Percentiles rank a stretch among this genome's conserved stretches.
phyloP scores from a whole-genome alignment of 2,888 invertebrate species.

The Apodemia hepburni region DNA sequence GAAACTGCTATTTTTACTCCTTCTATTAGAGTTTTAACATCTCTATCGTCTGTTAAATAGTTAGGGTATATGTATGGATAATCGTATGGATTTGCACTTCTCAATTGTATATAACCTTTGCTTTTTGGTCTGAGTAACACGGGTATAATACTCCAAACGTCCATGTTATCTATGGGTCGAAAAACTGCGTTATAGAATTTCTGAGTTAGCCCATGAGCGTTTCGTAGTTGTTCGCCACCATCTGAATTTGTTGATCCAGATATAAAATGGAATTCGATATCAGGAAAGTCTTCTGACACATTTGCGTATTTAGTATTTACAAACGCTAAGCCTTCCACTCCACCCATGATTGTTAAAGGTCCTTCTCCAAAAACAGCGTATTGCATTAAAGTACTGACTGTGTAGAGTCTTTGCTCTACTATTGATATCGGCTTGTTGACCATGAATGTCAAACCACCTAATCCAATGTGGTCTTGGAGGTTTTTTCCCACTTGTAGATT shows the following conservation, averaged over 20 bases:
- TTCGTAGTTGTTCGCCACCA: constrained; percentile 89
- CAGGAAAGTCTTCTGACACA: constrained; percentile 89
- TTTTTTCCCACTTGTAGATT: constrained; percentile 92
- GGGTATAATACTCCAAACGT: constrained; percentile 92
- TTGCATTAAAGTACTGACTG: constrained; percentile 88
- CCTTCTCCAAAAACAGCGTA: constrained; percentile 92
- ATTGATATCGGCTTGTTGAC: constrained; percentile 89
- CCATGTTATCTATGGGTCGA: constrained; percentile 86
- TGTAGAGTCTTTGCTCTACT: constrained; percentile 88
- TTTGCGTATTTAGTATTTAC: constrained; percentile 93
- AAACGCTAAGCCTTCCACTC: constrained; percentile 94
- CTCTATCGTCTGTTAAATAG: constrained; percentile 90
- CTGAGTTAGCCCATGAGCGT: constrained; percentile 88
- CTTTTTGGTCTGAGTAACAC: constrained; percentile 92
- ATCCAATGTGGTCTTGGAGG: constrained; percentile 93
- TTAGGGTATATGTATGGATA: constrained; percentile 96
- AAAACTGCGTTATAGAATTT: constrained; percentile 88
- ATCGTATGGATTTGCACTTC: constrained; percentile 91
- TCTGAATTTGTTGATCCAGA: constrained; percentile 94
- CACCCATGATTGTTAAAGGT: constrained; percentile 92
- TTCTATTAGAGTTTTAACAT: constrained; percentile 89
- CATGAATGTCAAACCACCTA: constrained; percentile 91
- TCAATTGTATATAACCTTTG: constrained; percentile 88
- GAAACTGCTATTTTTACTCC: constrained; percentile 92
- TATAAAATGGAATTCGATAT: constrained; percentile 94